Conservation (phyloP, 2,113 vertebrate genomes). For the Mus spicilegus region DNA sequence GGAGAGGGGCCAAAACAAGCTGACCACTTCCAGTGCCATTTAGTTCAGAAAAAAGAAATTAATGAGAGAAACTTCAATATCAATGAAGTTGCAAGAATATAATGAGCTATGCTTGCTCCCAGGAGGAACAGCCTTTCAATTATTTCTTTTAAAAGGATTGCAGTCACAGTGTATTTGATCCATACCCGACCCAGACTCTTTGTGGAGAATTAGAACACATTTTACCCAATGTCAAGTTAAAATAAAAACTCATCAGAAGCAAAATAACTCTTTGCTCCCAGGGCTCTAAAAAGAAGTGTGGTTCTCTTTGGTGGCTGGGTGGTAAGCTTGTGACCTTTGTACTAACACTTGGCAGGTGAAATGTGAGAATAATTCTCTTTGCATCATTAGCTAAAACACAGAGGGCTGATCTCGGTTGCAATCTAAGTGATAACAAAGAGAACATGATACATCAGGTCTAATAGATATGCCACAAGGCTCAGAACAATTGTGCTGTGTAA, state of each 20-base stretch:
- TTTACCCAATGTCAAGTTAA: conserved; percentile 57
- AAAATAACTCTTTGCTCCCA: conserved; percentile 44
- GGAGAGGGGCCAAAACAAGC: conserved; percentile 56
- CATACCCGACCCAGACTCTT: conserved; percentile 35
- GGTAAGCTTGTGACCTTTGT: background rate
- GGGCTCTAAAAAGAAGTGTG: conserved; percentile 1
- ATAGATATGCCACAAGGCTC: background rate
- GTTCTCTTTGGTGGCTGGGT: conserved; percentile 9
- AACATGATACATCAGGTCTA: background rate
- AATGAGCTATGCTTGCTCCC: background rate
- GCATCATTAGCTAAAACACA: conserved; percentile 36
- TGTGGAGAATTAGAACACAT: conserved; percentile 63
- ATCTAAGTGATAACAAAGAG: conserved; percentile 30
- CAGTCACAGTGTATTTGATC: conserved; percentile 51
- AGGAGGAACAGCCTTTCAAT: conserved; percentile 34
- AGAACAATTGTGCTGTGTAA: background rate
- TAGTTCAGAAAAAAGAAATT: conserved; percentile 72
- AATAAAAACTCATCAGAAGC: conserved; percentile 66
- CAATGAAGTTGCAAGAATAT: conserved; percentile 59
- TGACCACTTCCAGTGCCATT: conserved; percentile 64
- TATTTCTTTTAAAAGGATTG: conserved; percentile 52
- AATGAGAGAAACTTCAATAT: conserved; percentile 69
- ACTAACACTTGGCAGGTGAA: conserved; percentile 29
- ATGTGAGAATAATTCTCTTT: conserved; percentile 52
- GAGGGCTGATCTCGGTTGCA: background rate